Base-by-base conservation (phyloP, 2,113 vertebrate species). In the Odobenus rosmarus region DNA sequence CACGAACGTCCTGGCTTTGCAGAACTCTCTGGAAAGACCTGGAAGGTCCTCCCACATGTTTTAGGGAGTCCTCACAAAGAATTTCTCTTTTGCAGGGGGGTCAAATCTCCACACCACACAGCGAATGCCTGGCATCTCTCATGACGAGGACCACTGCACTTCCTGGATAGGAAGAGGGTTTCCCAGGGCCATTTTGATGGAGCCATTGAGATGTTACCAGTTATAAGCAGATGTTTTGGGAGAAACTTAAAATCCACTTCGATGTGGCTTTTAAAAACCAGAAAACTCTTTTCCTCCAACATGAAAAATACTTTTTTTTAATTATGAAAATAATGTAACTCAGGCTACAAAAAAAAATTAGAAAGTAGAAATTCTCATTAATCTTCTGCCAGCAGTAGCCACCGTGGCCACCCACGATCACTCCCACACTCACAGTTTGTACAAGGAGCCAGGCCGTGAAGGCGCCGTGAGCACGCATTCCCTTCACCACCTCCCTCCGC, bases 361-460 rank as follows among this genome's bases (percentile, higher is more conserved):
- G 18, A 51, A 51, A n/a, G 46, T 36, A 51, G 42, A 69, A 51
- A 53, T 51, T 16, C 62, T n/a, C 62, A 13, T 1, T 36, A 51
- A 15, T 67, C 31, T 8, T 12, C 61, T 5, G 13, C 62, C 13
- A 3, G 7, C 42, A 24, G 84, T 49, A 10, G 49, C 61, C 19
- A 12, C 82, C 15, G 83, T n/a, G 61, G 62, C 84, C 31, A 3
- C 28, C 46, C 46, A 16, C 31, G 16, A 15, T 14, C 55, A 23
- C 55, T 7, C 18, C 9, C 28, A 33, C 46, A 16, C 31, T n/a
- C 31, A 0, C 31, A 16, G 16, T 18, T 1, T 7, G 4, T 16
- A 12, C 4, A 9, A 21, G 9, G 9, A 39, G 15, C 15, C 13
- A 6, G 36, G 1, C 72, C 6, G 3, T 0, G 39, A 49, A 9